Conservation (phyloP, 2,888 invertebrate species). For the Osedax frankpressi region DNA sequence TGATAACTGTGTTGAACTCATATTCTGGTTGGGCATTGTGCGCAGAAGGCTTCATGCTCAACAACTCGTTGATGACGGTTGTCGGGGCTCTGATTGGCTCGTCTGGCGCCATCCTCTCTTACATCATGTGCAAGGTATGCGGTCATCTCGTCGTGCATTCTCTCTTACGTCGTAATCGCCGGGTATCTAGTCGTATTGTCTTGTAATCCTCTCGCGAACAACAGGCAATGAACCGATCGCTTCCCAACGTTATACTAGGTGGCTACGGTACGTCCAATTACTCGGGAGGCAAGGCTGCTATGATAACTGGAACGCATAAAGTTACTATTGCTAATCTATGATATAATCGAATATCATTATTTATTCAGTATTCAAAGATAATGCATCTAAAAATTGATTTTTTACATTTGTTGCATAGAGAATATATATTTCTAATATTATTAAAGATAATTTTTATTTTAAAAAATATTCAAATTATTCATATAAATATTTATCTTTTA, state of each 20-base stretch:
- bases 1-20: constrained; percentile 78
- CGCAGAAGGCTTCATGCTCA: constrained; percentile 84
- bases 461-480: too few relatives aligned
- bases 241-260: constrained; percentile 75
- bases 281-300: constrained; percentile 62
- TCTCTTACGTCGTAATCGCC: background rate
- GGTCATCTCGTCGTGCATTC: too few relatives aligned
- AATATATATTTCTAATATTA: too few relatives aligned
- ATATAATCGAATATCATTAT: too few relatives aligned
- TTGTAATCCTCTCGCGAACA: background rate
- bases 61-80: constrained; percentile 79
- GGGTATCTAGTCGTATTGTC: background rate
- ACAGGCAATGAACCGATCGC: constrained; percentile 59
- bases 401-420: too few relatives aligned
- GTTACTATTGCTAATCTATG: background rate
- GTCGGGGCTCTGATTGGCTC: constrained; percentile 80
- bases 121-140: constrained; percentile 78
- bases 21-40: constrained; percentile 87
- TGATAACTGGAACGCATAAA: constrained; percentile 62
- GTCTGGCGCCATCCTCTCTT: constrained; percentile 78
- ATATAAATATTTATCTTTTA: too few relatives aligned
- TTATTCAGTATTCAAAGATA: too few relatives aligned
- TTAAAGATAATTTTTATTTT: too few relatives aligned
- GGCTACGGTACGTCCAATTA: constrained; percentile 68
- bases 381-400: too few relatives aligned